Evolutionary conservation across 2,888 invertebrate species (phyloP).

Genomic region (Balanococcus diminutus): DNA sequence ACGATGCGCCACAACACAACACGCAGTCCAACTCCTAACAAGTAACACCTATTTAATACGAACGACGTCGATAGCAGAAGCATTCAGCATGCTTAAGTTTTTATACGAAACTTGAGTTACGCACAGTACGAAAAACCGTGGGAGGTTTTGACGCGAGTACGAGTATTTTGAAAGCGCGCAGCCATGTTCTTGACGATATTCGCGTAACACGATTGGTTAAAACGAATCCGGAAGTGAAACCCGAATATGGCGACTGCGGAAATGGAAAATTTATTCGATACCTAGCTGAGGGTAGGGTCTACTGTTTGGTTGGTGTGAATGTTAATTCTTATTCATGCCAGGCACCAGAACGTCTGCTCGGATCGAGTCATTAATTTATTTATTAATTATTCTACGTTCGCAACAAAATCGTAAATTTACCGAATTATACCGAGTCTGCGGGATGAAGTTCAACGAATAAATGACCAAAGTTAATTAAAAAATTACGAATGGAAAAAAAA

Average conservation of each 20-base stretch:
- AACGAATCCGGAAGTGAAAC: constrained; percentile 38
- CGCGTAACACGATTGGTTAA: constrained; percentile 39
- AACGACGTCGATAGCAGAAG: background rate
- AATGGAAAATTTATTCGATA: constrained; percentile 47
- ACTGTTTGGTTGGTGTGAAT: constrained; percentile 12
- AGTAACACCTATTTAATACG: background rate
- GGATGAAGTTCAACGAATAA: background rate
- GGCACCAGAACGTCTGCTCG: constrained; percentile 37
- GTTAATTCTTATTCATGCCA: constrained; percentile 20
- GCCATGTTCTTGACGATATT: constrained; percentile 41
- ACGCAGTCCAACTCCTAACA: background rate
- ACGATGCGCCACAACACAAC: background rate
- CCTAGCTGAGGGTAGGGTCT: background rate
- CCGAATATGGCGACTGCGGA: constrained; percentile 48
- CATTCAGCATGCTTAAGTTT: background rate
- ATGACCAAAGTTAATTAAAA: constrained; percentile 28
- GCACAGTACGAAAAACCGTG: constrained; percentile 25
- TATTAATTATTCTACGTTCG: constrained; percentile 36
- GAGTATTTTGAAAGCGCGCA: constrained; percentile 41
- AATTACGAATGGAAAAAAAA: constrained; percentile 4
- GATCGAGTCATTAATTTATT: constrained; percentile 46
- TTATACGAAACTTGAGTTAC: background rate
- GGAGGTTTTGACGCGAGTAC: constrained; percentile 36
- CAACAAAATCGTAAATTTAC: constrained; percentile 23
- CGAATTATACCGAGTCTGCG: background rate